Evolutionary conservation across 2,113 vertebrate species (phyloP).

Genomic region (Eubucco bourcierii): DNA sequence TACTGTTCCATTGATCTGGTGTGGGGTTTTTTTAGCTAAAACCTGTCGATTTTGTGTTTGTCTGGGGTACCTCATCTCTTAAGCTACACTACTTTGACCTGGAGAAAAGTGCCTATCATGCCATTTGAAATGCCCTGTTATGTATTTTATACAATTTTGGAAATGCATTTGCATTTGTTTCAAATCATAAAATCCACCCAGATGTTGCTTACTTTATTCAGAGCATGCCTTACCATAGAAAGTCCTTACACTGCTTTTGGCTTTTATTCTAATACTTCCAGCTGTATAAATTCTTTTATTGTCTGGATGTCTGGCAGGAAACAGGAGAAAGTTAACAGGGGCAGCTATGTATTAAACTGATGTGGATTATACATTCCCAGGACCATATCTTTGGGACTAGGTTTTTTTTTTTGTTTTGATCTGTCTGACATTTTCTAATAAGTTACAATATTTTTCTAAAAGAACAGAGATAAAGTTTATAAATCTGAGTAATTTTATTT

Average conservation of each 20-base stretch:
- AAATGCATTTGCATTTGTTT: constrained; percentile 77
- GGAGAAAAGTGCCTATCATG: background rate
- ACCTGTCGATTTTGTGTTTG: background rate
- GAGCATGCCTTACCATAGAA: constrained; percentile 72
- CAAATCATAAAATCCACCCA: constrained; percentile 75
- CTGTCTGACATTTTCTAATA: constrained; percentile 34
- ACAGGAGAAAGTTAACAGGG: constrained; percentile 79
- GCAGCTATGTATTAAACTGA: constrained; percentile 74
- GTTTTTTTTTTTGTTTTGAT: constrained; percentile 13
- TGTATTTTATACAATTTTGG: constrained; percentile 57
- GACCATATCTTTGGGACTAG: constrained; percentile 26
- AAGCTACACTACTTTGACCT: constrained; percentile 3
- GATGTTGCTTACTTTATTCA: constrained; percentile 75
- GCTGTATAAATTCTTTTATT: constrained; percentile 91
- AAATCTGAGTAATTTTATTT: constrained; percentile 5
- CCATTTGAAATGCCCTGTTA: constrained; percentile 56
- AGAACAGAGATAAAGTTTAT: constrained; percentile 13
- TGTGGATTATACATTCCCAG: constrained; percentile 75
- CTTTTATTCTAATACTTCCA: constrained; percentile 81
- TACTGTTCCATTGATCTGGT: background rate
- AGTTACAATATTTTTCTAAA: constrained; percentile 35
- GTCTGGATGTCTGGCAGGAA: constrained; percentile 88
- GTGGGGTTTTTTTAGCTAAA: background rate
- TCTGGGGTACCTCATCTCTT: background rate
- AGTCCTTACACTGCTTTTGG: constrained; percentile 79